These are phyloP conservation scores for Achroia grisella DNA, from an alignment of 1,140 invertebrate genomes.

Conservation along the genomic window DNA sequence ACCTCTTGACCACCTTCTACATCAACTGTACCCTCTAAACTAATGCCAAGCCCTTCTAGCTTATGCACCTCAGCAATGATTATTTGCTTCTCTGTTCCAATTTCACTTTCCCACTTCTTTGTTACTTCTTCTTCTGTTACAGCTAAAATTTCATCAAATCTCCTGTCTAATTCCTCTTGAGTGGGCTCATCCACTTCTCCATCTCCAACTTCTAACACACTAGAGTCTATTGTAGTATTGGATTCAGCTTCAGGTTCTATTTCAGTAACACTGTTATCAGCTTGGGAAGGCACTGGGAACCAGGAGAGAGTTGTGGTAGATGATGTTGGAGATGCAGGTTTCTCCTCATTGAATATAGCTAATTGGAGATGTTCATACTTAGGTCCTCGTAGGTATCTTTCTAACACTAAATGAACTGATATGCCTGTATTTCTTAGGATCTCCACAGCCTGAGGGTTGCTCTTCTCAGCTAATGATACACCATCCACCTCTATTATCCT, in stretches of 20 bases:
- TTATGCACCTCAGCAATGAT: constrained; percentile 88
- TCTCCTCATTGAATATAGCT: constrained; percentile 83
- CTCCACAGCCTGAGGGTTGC: constrained; percentile 93
- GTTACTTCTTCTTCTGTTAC: constrained; percentile 73
- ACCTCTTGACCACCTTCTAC: constrained; percentile 88
- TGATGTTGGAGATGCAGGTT: constrained; percentile 78
- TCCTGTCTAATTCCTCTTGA: constrained; percentile 73
- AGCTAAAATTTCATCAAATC: constrained; percentile 74
- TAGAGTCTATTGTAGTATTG: constrained; percentile 77
- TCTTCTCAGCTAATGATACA: constrained; percentile 84
- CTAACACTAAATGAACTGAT: constrained; percentile 85
- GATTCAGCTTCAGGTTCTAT: constrained; percentile 80
- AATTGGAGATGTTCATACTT: constrained; percentile 93
- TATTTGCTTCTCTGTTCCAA: constrained; percentile 82
- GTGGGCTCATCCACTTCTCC: constrained; percentile 68
- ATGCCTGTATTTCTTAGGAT: constrained; percentile 88
- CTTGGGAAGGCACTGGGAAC: constrained; percentile 78
- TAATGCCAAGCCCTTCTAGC: constrained; percentile 91
- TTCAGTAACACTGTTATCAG: constrained; percentile 73
- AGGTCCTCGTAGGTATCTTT: constrained; percentile 88
- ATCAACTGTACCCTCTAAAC: constrained; percentile 93
- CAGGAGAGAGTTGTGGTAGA: constrained; percentile 84
- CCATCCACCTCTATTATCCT: constrained; percentile 93
- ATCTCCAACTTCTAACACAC: constrained; percentile 69
- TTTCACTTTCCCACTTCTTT: constrained; percentile 82